Evolutionary conservation across 1,140 invertebrate genomes (phyloP).

Genomic region (Phortica variegata): DNA sequence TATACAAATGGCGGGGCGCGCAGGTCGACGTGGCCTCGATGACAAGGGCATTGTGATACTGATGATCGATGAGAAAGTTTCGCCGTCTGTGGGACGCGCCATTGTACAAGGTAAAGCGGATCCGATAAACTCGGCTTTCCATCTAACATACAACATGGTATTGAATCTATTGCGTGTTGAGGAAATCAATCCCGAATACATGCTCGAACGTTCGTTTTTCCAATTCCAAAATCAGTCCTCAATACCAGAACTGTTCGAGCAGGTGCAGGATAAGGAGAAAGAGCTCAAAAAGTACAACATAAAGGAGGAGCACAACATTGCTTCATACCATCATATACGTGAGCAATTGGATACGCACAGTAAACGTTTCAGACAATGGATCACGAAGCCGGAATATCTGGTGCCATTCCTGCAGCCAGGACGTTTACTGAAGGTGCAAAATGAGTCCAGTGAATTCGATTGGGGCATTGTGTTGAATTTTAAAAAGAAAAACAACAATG

Average conservation of each 20-base stretch:
- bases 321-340: constrained; percentile 81
- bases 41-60: constrained; percentile 98
- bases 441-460: constrained; percentile 84
- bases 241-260: constrained; percentile 86
- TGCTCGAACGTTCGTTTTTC: constrained; percentile 97
- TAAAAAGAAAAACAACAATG: constrained; percentile 66
- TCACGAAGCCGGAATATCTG: constrained; percentile 85
- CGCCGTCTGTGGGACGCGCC: constrained; percentile 76
- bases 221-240: constrained; percentile 98
- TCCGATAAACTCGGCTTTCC: constrained; percentile 97
- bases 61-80: constrained; percentile 98
- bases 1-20: constrained; percentile 98
- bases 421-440: constrained; percentile 87
- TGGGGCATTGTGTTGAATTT: constrained; percentile 97
- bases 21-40: constrained; percentile 95
- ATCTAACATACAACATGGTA: constrained; percentile 99
- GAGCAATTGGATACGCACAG: constrained; percentile 76
- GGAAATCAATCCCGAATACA: constrained; percentile 99
- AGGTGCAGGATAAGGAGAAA: constrained; percentile 71
- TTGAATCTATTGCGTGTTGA: constrained; percentile 94
- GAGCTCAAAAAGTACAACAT: constrained; percentile 67
- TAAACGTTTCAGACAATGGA: constrained; percentile 72
- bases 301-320: constrained; percentile 75
- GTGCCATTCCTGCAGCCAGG: constrained; percentile 94
- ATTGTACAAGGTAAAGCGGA: constrained; percentile 93